phyloP scores from a whole-genome alignment of 2,888 invertebrate species.

The Cataglyphis livida region DNA sequence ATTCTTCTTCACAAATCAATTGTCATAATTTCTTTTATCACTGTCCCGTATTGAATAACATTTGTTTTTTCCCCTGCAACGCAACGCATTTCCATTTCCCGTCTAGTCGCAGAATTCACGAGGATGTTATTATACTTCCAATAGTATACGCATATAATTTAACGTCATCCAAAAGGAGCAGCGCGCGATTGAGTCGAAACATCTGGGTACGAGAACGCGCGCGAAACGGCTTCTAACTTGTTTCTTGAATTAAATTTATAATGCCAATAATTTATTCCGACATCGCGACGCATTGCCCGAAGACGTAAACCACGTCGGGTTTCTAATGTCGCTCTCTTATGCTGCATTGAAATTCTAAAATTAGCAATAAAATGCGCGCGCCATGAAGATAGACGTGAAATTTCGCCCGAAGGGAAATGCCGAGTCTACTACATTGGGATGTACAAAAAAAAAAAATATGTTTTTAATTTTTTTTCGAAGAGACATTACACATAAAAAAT shows the following conservation, averaged over 20 bases:
- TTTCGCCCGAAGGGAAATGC: neutral
- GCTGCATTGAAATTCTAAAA: constrained; percentile 37
- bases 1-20: neutral
- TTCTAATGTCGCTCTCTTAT: constrained; percentile 31
- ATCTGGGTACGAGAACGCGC: neutral
- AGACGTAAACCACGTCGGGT: constrained; percentile 22
- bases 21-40: neutral
- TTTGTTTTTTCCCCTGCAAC: neutral
- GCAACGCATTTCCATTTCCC: neutral
- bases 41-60: neutral
- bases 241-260: constrained; percentile 46
- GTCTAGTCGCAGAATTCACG: neutral
- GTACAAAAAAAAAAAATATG: neutral
- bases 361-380: constrained; percentile 21
- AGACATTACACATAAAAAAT: neutral
- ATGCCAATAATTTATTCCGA: constrained; percentile 34
- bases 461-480: neutral
- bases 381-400: neutral
- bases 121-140: constrained; percentile 26
- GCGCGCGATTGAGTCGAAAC: constrained; percentile 18
- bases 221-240: constrained; percentile 9
- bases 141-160: constrained; percentile 19
- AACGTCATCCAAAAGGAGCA: constrained; percentile 3
- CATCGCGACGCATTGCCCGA: constrained; percentile 5
- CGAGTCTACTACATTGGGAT: neutral